Evolutionary conservation across 1,140 invertebrate genomes (phyloP).

Genomic region (Rhizoglyphus robini): DNA sequence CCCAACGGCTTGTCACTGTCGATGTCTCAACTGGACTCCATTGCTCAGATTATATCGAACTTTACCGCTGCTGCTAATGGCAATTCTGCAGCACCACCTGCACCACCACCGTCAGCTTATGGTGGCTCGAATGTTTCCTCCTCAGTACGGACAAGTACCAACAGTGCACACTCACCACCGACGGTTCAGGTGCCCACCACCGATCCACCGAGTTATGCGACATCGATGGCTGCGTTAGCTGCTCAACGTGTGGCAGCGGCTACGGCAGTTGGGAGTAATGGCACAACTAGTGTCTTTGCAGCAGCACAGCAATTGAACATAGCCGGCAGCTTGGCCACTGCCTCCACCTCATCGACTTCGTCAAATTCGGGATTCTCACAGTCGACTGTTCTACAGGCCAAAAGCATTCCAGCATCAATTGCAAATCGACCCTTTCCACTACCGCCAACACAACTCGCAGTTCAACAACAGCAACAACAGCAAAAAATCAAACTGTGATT

Average conservation of each 20-base stretch:
- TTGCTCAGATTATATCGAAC: no score
- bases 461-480: neutral
- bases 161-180: neutral
- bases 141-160: no score
- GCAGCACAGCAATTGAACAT: no score
- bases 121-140: no score
- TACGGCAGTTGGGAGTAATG: neutral
- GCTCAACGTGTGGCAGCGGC: slow-evolving; percentile 41
- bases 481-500: slow-evolving; percentile 18
- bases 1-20: slow-evolving; percentile 13
- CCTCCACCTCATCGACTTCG: neutral
- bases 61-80: no score
- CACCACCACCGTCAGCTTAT: no score
- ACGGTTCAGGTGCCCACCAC: slow-evolving; percentile 50
- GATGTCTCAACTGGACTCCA: neutral
- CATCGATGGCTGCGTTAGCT: slow-evolving; percentile 74
- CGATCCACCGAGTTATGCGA: slow-evolving; percentile 78
- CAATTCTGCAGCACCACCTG: neutral
- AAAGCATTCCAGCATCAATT: no score
- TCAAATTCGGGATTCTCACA: no score
- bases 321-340: neutral
- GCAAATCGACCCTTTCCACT: no score
- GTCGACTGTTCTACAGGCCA: no score
- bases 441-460: no score
- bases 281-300: neutral